Percentiles rank a stretch among this genome's conserved stretches.
Conservation (phyloP, 2,113 vertebrate genomes). For the Atrichornis clamosus region DNA sequence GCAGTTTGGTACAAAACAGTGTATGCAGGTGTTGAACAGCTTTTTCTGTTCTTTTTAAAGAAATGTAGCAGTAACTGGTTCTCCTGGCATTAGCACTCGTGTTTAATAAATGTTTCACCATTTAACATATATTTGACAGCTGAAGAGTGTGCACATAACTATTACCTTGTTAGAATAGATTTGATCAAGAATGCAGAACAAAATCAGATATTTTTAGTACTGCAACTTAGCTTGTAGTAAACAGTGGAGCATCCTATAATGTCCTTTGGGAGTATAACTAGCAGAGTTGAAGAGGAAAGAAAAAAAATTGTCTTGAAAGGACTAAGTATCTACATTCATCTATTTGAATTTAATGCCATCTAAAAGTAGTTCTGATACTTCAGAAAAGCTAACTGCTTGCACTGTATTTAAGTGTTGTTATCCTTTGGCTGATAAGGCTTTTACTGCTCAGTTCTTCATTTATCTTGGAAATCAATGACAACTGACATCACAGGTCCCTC, state of each 20-base stretch:
- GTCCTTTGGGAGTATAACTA: background rate
- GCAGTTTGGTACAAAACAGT: constrained; percentile 65
- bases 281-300: background rate
- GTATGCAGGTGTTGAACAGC: constrained; percentile 65
- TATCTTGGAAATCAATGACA: background rate
- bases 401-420: background rate
- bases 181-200: background rate
- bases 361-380: background rate
- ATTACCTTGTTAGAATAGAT: constrained; percentile 10
- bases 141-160: background rate
- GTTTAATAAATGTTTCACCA: background rate
- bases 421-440: background rate
- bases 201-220: background rate
- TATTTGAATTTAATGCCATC: background rate
- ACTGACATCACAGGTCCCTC: background rate
- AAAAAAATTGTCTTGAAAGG: background rate
- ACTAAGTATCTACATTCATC: background rate
- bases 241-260: background rate
- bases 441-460: background rate
- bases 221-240: background rate
- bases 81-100: background rate
- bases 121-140: constrained; percentile 22
- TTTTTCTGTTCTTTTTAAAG: constrained; percentile 16
- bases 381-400: background rate
- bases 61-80: background rate